phyloP scores from a whole-genome alignment of 2,888 invertebrate species.

The Cantharis rufa region DNA sequence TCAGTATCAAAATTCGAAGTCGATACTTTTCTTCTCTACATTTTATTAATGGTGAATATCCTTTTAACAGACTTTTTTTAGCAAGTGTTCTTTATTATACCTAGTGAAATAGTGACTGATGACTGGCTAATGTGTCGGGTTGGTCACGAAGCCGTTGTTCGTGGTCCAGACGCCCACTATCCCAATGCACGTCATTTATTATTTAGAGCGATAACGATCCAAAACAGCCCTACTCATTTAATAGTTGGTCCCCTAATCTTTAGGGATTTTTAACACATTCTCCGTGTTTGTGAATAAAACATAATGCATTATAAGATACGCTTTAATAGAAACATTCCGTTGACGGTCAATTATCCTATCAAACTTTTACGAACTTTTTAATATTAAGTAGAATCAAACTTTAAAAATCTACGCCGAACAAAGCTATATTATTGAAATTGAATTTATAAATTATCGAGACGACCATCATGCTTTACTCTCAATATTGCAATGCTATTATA shows the following conservation, averaged over 20 bases:
- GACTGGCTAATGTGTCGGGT: conserved; percentile 34
- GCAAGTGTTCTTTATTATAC: neutral
- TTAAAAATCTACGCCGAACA: neutral
- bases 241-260: conserved; percentile 39
- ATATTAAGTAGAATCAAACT: neutral
- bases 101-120: conserved; percentile 27
- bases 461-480: conserved; percentile 20
- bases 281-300: conserved; percentile 46
- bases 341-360: neutral
- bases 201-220: conserved; percentile 49
- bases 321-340: neutral
- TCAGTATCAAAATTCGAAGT: neutral
- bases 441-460: neutral
- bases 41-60: neutral
- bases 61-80: neutral
- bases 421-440: neutral
- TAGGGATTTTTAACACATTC: conserved; percentile 37
- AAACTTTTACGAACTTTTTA: neutral
- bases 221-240: conserved; percentile 46
- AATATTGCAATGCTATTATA: conserved; percentile 15
- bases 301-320: conserved; percentile 13
- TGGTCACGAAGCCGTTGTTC: conserved; percentile 31
- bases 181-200: conserved; percentile 40
- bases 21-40: neutral
- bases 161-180: conserved; percentile 32